Percentiles rank a stretch among this genome's conserved stretches.
Evolutionary conservation across 2,888 invertebrate species (phyloP).

Genomic region (Seladonia tumulorum): DNA sequence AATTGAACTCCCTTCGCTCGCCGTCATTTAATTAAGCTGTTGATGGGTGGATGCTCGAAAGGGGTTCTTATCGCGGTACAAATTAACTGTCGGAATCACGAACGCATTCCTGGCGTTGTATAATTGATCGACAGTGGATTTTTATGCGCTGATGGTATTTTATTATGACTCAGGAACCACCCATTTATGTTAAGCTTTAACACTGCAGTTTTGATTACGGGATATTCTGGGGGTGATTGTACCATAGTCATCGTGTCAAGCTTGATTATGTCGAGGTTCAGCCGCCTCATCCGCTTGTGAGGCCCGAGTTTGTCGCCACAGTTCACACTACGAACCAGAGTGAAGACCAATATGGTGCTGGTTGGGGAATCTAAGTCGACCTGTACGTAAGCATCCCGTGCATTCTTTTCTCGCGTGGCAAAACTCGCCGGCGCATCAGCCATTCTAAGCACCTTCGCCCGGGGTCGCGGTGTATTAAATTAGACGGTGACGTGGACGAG

Average conservation of each 20-base stretch:
- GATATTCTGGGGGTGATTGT: too few relatives aligned
- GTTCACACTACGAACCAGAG: neutral
- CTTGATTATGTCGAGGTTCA: too few relatives aligned
- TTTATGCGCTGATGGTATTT: neutral
- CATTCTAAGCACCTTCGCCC: conserved; percentile 63
- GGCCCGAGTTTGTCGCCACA: too few relatives aligned
- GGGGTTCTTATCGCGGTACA: neutral
- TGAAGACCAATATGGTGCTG: neutral
- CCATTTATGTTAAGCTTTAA: too few relatives aligned
- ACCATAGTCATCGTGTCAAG: too few relatives aligned
- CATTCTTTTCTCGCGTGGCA: conserved; percentile 2
- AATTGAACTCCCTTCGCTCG: neutral
- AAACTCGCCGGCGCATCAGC: conserved; percentile 25
- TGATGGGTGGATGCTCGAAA: neutral
- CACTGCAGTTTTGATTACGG: too few relatives aligned
- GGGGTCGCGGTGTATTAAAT: conserved; percentile 78
- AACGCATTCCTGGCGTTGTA: neutral
- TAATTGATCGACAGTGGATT: neutral
- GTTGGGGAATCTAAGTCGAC: neutral
- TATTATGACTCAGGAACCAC: too few relatives aligned
- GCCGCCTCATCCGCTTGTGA: too few relatives aligned
- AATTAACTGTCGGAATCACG: neutral
- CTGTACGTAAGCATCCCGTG: neutral
- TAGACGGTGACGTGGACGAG: conserved; percentile 77
- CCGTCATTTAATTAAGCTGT: neutral